phyloP scores from a whole-genome alignment of 2,888 invertebrate species.

The Eurytoma californica region DNA sequence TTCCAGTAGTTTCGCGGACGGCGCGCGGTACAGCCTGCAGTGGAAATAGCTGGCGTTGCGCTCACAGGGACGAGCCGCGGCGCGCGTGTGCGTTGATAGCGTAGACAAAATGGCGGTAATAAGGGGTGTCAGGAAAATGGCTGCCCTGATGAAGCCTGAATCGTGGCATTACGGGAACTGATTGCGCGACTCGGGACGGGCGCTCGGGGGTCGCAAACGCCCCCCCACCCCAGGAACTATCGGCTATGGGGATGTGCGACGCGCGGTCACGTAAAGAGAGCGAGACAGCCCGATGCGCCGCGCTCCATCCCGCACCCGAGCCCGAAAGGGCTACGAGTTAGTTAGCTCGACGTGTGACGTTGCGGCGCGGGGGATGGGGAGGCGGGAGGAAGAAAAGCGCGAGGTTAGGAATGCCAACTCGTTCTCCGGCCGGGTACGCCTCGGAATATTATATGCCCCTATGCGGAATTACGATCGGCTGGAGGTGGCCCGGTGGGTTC shows the following conservation, averaged over 20 bases:
- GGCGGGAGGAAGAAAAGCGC: slow-evolving; percentile 27
- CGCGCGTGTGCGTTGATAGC: slow-evolving; percentile 50
- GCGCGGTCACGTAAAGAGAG: slow-evolving; percentile 59
- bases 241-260: slow-evolving; percentile 52
- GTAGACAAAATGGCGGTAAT: slow-evolving; percentile 71
- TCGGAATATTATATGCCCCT: not conserved
- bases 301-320: slow-evolving; percentile 34
- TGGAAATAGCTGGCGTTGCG: slow-evolving; percentile 29
- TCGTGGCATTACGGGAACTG: slow-evolving; percentile 71
- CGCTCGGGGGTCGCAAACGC: slow-evolving; percentile 44
- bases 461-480: slow-evolving; percentile 11
- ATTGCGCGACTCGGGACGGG: slow-evolving; percentile 65
- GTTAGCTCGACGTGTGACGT: slow-evolving; percentile 65
- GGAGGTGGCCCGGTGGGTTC: not conserved
- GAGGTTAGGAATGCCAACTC: slow-evolving; percentile 63
- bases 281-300: slow-evolving; percentile 38
- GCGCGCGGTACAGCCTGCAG: too few species aligned
- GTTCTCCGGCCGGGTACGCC: not conserved
- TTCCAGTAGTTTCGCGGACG: too few species aligned
- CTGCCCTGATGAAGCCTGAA: slow-evolving; percentile 71
- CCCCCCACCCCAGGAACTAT: slow-evolving; percentile 47
- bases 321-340: slow-evolving; percentile 64
- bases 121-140: slow-evolving; percentile 72
- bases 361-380: slow-evolving; percentile 56
- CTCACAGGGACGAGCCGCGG: not conserved